Evolutionary conservation across 2,888 invertebrate genomes (phyloP).

Genomic region (Troides aeacus): DNA sequence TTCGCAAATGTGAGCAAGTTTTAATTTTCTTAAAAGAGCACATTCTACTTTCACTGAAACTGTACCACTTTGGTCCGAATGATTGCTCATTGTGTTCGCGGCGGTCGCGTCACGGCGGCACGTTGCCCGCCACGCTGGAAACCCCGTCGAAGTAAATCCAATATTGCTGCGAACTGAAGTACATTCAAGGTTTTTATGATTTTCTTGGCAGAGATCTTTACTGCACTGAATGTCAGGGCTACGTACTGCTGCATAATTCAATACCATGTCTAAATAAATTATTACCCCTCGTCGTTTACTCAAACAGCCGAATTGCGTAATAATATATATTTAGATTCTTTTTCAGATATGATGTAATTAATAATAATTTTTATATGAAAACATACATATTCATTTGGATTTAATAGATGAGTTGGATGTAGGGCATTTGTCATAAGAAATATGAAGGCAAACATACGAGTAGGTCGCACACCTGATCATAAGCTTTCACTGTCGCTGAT

Average conservation of each 20-base stretch:
- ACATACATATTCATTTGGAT: too few species aligned
- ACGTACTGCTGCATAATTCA: slow-evolving; percentile 13
- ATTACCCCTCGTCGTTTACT: neutral
- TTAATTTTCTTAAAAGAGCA: slow-evolving; percentile 19
- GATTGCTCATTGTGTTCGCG: slow-evolving; percentile 28
- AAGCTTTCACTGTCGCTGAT: too few species aligned
- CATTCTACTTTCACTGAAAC: slow-evolving; percentile 25
- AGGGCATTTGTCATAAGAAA: too few species aligned
- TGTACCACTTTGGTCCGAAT: slow-evolving; percentile 21
- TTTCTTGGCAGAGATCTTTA: slow-evolving; percentile 30
- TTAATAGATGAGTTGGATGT: too few species aligned
- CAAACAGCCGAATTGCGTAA: neutral
- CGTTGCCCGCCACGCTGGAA: slow-evolving; percentile 26
- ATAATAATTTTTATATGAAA: too few species aligned
- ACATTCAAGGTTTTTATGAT: slow-evolving; percentile 27
- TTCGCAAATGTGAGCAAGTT: neutral
- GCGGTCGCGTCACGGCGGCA: slow-evolving; percentile 23
- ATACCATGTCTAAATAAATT: slow-evolving; percentile 15
- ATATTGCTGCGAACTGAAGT: slow-evolving; percentile 25
- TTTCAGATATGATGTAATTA: neutral
- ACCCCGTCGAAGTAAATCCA: slow-evolving; percentile 30
- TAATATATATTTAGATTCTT: neutral
- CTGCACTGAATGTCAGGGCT: slow-evolving; percentile 27
- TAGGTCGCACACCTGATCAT: too few species aligned
- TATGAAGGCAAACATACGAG: too few species aligned